Base-by-base conservation (phyloP, 1,140 invertebrate species). In the Achatina immaculata region DNA sequence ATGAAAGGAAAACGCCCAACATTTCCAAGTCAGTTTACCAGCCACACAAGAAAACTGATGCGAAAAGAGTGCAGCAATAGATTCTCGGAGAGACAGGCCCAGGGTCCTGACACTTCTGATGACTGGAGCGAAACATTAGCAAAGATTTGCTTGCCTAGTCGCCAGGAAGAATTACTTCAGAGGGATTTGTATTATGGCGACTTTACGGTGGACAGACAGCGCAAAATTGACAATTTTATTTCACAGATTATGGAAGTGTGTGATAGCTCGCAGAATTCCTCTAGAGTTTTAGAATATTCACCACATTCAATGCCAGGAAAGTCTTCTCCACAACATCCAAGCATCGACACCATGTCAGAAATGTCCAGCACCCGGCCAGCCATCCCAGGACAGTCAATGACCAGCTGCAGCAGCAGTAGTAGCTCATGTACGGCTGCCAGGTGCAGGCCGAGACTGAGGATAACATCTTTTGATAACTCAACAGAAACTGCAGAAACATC, bases 161-260 rank as follows among this genome's bases (percentile, higher is more conserved):
- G 68, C 19, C 83, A 88, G 79, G 85, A 88, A 73, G 88, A 88
- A 31, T 83, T 87, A n/a, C 80, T 85, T 69, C 87, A 87, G 21
- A 84, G 88, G 34, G 80, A 87, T 36, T 78, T 87, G 66, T 89
- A 89, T 71, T 89, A 89, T 72, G 86, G 84, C 42, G 88, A 88
- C 79, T 88, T 89, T 78, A 88, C 87, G 38, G 75, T 88, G 19
- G 87, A 88, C 77, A 83, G 87, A n/a, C 86, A 89, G 75, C 82
- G 83, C 16, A 88, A 88, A 66, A 87, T 89, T 34, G 85, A 89
- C n/a, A 9, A 34, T 62, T 62, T 28, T 31, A 11, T 66, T 31
- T 62, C 58, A n/a, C n/a, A n/a, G n/a, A n/a, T n/a, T n/a, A n/a
- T n/a, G n/a, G n/a, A n/a, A n/a, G n/a, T n/a, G n/a, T n/a, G n/a